phyloP scores from a whole-genome alignment of 2,113 vertebrate species.

The Sclerurus mexicanus region DNA sequence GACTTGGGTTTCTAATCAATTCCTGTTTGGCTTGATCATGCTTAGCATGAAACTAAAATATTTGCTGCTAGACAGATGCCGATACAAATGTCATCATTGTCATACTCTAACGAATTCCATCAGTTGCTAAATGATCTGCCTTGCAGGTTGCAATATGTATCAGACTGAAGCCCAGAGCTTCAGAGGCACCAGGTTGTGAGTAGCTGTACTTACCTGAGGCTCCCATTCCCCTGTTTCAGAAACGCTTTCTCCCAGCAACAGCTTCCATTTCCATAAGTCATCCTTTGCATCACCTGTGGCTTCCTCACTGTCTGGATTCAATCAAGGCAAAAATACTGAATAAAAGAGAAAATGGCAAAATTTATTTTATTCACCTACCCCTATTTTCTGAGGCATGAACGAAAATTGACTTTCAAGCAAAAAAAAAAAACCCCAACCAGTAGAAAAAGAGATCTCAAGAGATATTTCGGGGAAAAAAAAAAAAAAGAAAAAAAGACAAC shows the following conservation, averaged over 20 bases:
- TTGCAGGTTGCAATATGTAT: slow-evolving; percentile 29
- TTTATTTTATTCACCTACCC: neutral
- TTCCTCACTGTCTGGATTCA: neutral
- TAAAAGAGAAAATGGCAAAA: neutral
- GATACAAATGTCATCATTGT: slow-evolving; percentile 54
- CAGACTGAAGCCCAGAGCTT: neutral
- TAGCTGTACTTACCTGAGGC: neutral
- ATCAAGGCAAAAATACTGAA: neutral
- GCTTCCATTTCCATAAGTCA: neutral
- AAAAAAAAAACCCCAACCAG: neutral
- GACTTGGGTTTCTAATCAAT: slow-evolving; percentile 73
- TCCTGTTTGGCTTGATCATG: slow-evolving; percentile 64
- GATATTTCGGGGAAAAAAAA: neutral
- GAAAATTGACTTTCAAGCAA: neutral
- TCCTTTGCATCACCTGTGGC: neutral
- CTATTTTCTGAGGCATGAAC: neutral
- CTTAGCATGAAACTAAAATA: slow-evolving; percentile 59
- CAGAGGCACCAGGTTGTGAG: neutral
- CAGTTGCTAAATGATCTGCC: slow-evolving; percentile 58
- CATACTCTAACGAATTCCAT: slow-evolving; percentile 54
- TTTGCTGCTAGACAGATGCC: slow-evolving; percentile 48
- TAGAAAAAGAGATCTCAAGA: neutral
- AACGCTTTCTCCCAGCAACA: neutral
- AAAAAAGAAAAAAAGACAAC: too few relatives aligned
- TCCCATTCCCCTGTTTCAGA: neutral